A percentile compares a stretch with the other conserved stretches of the same genome.
These are phyloP conservation scores for Podilymbus podiceps DNA, from an alignment of 2,113 vertebrate genomes.

Conservation along the genomic window DNA sequence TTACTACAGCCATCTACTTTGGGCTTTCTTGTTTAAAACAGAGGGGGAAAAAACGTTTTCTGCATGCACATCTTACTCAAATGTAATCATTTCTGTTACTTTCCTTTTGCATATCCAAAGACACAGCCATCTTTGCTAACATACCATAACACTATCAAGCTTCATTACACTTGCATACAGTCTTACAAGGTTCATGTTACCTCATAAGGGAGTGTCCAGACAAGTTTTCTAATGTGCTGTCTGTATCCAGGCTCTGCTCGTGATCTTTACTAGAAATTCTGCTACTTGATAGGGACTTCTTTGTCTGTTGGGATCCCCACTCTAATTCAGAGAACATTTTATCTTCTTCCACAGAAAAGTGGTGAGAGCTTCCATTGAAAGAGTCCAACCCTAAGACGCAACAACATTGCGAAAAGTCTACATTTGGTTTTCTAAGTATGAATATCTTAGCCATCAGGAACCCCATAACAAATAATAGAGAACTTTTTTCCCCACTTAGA, in stretches of 20 bases:
- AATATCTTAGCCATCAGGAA: background rate
- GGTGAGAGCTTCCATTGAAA: slow-evolving; percentile 68
- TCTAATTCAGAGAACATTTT: slow-evolving; percentile 76
- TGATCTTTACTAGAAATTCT: slow-evolving; percentile 71
- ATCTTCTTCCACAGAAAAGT: slow-evolving; percentile 76
- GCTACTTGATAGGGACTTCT: slow-evolving; percentile 64
- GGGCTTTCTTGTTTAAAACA: background rate
- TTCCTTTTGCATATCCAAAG: background rate
- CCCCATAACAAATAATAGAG: background rate
- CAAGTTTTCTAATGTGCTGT: slow-evolving; percentile 75
- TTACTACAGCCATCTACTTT: background rate
- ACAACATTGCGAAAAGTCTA: slow-evolving; percentile 3
- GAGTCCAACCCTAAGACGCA: slow-evolving; percentile 62
- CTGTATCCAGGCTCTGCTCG: slow-evolving; percentile 73
- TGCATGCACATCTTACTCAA: background rate
- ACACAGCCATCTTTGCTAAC: background rate
- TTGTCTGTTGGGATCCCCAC: slow-evolving; percentile 69
- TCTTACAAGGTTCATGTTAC: slow-evolving; percentile 67
- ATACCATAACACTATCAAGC: background rate
- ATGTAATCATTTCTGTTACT: background rate
- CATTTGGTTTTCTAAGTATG: background rate
- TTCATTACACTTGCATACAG: background rate
- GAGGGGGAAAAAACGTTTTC: background rate
- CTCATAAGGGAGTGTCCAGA: slow-evolving; percentile 79
- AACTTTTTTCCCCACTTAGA: background rate